Percentiles rank a stretch among this genome's conserved stretches.
Conservation (phyloP, 2,113 vertebrate genomes). For the Thymallus thymallus region DNA sequence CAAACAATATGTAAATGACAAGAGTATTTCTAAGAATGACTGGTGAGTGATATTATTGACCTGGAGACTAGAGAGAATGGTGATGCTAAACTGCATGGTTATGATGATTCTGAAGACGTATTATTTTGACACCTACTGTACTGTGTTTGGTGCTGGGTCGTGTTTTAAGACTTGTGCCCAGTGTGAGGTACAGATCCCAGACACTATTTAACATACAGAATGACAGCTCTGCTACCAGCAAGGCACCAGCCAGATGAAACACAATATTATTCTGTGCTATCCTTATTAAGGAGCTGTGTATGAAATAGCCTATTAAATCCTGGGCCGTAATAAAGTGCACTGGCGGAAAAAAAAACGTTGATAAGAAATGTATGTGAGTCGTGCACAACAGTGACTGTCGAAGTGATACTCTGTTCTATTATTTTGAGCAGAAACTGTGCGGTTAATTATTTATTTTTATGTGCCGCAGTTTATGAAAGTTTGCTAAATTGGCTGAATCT, state of each 20-base stretch:
- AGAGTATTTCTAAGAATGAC: not conserved
- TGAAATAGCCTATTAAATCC: constrained; percentile 45
- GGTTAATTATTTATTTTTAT: constrained; percentile 18
- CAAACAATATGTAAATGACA: constrained; percentile 2
- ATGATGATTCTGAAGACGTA: constrained; percentile 49
- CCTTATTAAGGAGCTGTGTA: constrained; percentile 49
- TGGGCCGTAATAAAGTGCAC: constrained; percentile 62
- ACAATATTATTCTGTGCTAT: constrained; percentile 44
- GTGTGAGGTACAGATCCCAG: not conserved
- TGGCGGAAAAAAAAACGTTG: constrained; percentile 32
- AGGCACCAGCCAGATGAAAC: constrained; percentile 43
- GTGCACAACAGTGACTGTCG: not conserved
- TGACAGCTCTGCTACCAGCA: constrained; percentile 27
- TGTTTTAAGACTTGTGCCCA: not conserved
- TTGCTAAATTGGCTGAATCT: constrained; percentile 56
- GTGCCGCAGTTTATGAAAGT: constrained; percentile 44
- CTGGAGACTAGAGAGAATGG: not conserved
- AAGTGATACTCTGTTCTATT: not conserved
- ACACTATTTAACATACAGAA: not conserved
- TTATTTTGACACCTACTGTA: constrained; percentile 30
- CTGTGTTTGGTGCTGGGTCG: not conserved
- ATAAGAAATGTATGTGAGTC: constrained; percentile 47
- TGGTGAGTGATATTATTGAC: not conserved
- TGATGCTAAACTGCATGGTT: constrained; percentile 47
- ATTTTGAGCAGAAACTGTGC: not conserved